Base-by-base conservation (phyloP, 2,797 vertebrate species). In the Chloroceryle amazona region DNA sequence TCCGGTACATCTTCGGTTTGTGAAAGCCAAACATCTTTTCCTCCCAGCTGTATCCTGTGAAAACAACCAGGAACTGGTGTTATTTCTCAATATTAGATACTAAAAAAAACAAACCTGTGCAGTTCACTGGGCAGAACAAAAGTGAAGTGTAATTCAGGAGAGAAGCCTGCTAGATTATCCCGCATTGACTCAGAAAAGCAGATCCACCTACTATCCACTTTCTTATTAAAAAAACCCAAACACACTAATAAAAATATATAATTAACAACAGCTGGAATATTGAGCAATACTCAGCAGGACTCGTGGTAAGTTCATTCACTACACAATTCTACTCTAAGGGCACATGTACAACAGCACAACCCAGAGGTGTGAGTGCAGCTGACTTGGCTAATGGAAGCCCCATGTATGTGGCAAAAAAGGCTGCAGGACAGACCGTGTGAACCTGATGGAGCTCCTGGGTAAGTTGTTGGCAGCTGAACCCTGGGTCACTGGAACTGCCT, bases 1-100 rank as follows among this genome's bases (percentile, higher is more conserved):
- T 99, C 96, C 99, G 98, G 98, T 99, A 99, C 99, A 99, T 99
- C 98, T 99, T 99, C 96, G 99, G 99, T 98, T 99, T 99, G 98
- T 99, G 99, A 98, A 99, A 99, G 98, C 99, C 99, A 98, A 99
- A 99, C 99, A 99, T 99, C 98, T 99, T 98, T 83, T 98, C 88
- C 91, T 96, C 95, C 75, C 87, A 96, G 87, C 65, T 93, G 93
- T 33, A 96, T 63, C 89, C 98, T 98, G 81, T 58, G 80, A 95
- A 89, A 95, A 93, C 58, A 95, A 97, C 93, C 16, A 75, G 74
- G 74, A 95, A 96, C 60, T 28, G 81, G 60, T 74, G 88, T 81
- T 80, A 93, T 65, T 87, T 58, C 92, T 66, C 83, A 25, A 67
- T 81, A 33, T 7, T 44, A 65, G 89, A 80, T 35, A 91, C n/a